Conservation (phyloP, 1,140 invertebrate genomes). For the Habropoda laboriosa region DNA sequence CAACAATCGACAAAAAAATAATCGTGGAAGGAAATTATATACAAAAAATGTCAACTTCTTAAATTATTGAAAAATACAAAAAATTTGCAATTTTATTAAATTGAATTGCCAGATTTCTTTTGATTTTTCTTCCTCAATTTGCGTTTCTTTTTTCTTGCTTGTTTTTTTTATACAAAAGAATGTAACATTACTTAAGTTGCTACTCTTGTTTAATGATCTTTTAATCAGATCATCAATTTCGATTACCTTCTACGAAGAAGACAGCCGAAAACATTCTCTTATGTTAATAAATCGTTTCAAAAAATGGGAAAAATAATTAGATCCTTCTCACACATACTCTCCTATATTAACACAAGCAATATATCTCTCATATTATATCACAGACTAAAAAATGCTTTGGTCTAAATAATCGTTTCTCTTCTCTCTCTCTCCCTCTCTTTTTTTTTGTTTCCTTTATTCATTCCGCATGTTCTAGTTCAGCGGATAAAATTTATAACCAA, state of each 20-base stretch:
- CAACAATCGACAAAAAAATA: slow-evolving; percentile 10
- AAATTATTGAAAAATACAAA: slow-evolving; percentile 4
- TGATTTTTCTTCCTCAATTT: slow-evolving; percentile 19
- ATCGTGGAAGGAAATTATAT: neutral
- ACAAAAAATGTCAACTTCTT: neutral
- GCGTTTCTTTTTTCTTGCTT: neutral
- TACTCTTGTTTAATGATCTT: slow-evolving; percentile 26
- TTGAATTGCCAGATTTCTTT: slow-evolving; percentile 6
- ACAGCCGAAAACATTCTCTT: slow-evolving; percentile 29
- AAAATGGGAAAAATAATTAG: slow-evolving; percentile 38
- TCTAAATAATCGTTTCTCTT: slow-evolving; percentile 74
- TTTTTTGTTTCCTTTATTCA: no score
- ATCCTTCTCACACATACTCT: slow-evolving; percentile 69
- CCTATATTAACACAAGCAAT: slow-evolving; percentile 66
- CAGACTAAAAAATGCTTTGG: slow-evolving; percentile 82
- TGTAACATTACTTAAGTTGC: slow-evolving; percentile 36
- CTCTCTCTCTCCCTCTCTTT: no score
- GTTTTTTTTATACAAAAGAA: slow-evolving; percentile 27
- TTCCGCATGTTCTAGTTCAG: slow-evolving; percentile 35
- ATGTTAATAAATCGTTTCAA: slow-evolving; percentile 25
- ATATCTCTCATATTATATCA: slow-evolving; percentile 77
- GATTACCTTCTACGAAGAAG: slow-evolving; percentile 31
- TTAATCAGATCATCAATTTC: slow-evolving; percentile 40
- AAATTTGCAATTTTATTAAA: slow-evolving; percentile 8
- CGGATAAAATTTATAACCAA: slow-evolving; percentile 24